Evolutionary conservation across 2,113 vertebrate species (phyloP).

Genomic region (Podarcis cretensis): DNA sequence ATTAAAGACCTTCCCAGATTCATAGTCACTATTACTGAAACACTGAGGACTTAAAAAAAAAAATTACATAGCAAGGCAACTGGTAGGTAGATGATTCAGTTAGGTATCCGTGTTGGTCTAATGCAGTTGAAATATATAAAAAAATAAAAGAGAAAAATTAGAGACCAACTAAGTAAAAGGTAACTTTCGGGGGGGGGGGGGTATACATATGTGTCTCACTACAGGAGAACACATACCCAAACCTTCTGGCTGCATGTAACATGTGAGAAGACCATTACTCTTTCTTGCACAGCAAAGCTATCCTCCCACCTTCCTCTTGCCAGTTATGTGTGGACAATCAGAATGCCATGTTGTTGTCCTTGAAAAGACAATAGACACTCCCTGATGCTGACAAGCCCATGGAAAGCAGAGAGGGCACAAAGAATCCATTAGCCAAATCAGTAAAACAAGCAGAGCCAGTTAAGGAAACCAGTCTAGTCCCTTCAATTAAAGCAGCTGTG

Average conservation of each 20-base stretch:
- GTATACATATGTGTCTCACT: not conserved
- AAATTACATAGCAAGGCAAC: not conserved
- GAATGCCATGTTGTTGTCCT: not conserved
- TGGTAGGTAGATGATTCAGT: not conserved
- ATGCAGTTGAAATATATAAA: too few relatives aligned
- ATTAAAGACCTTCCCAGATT: not conserved
- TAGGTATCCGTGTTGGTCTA: too few relatives aligned
- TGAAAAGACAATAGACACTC: not conserved
- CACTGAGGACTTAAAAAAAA: not conserved
- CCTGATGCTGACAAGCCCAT: too few relatives aligned
- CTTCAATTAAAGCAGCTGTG: not conserved
- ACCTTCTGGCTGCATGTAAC: not conserved
- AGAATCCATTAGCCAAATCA: not conserved
- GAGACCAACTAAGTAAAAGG: not conserved
- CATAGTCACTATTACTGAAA: not conserved
- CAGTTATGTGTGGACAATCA: not conserved
- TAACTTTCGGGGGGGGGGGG: too few relatives aligned
- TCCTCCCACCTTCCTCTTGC: not conserved
- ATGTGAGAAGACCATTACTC: not conserved
- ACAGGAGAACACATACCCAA: not conserved
- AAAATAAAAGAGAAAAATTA: too few relatives aligned
- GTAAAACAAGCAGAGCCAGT: not conserved
- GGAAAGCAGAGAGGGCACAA: too few relatives aligned
- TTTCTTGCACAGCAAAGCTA: not conserved
- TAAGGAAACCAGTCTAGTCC: not conserved